A percentile compares a stretch with the other conserved stretches of the same genome.
phyloP scores from a whole-genome alignment of 2,113 vertebrate genomes.

The Corythaeola cristata region DNA sequence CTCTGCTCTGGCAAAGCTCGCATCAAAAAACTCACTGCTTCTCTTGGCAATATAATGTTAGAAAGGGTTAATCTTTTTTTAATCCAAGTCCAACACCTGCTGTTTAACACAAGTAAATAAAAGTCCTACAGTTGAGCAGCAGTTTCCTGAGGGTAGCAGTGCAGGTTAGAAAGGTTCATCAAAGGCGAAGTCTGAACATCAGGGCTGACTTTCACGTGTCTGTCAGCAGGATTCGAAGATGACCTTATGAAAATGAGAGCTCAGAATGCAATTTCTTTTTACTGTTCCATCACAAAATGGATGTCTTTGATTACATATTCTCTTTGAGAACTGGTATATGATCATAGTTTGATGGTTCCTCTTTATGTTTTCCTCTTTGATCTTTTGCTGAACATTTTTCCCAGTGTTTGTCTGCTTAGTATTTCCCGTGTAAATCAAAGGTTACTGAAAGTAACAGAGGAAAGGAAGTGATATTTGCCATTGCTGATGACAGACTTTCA shows the following conservation, averaged over 20 bases:
- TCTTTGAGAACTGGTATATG: conserved; percentile 30
- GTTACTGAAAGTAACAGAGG: conserved; percentile 7
- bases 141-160: neutral
- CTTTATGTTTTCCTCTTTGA: conserved; percentile 2
- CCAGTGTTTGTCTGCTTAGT: neutral
- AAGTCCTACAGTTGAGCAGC: neutral
- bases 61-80: neutral
- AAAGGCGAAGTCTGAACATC: neutral
- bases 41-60: neutral
- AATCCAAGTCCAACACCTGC: neutral
- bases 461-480: conserved; percentile 12
- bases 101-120: neutral
- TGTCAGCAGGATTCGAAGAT: neutral
- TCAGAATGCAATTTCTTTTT: neutral
- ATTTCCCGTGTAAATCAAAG: conserved; percentile 36
- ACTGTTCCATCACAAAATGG: neutral
- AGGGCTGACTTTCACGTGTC: neutral
- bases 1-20: neutral
- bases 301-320: conserved; percentile 21
- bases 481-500: conserved; percentile 24
- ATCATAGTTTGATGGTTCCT: neutral
- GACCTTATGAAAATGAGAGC: neutral
- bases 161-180: neutral
- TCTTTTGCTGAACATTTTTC: neutral
- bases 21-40: neutral